Evolutionary conservation across 2,797 vertebrate genomes (phyloP).

Genomic region (Cacajao melanocephalus): DNA sequence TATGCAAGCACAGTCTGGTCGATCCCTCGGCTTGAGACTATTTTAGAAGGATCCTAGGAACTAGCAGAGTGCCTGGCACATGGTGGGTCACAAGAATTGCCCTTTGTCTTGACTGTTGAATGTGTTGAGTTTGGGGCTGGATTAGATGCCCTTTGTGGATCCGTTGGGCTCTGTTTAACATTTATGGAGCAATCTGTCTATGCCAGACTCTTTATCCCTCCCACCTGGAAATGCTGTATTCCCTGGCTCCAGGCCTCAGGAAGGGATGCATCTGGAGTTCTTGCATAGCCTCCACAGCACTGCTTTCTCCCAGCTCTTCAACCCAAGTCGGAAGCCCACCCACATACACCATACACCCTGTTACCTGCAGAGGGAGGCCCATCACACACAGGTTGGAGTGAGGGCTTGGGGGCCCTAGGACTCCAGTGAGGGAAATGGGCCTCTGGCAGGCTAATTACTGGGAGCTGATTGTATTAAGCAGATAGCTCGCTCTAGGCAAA

Average conservation of each 20-base stretch:
- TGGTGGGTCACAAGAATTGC: neutral
- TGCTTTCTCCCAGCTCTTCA: neutral
- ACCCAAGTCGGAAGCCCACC: neutral
- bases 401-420: neutral
- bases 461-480: constrained; percentile 77
- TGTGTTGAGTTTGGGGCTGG: neutral
- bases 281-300: neutral
- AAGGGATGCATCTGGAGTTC: neutral
- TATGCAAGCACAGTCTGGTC: neutral
- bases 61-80: neutral
- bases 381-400: neutral
- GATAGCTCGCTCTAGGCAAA: constrained; percentile 76
- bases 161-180: neutral
- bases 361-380: neutral
- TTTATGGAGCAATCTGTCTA: neutral
- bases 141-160: neutral
- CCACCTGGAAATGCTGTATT: neutral
- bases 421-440: constrained; percentile 63
- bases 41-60: neutral
- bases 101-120: neutral
- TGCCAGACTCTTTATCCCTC: neutral
- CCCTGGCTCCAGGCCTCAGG: neutral
- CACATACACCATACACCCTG: neutral
- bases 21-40: neutral
- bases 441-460: constrained; percentile 75